Base-by-base conservation (phyloP, 2,888 invertebrate species). In the Apotomis capreana region DNA sequence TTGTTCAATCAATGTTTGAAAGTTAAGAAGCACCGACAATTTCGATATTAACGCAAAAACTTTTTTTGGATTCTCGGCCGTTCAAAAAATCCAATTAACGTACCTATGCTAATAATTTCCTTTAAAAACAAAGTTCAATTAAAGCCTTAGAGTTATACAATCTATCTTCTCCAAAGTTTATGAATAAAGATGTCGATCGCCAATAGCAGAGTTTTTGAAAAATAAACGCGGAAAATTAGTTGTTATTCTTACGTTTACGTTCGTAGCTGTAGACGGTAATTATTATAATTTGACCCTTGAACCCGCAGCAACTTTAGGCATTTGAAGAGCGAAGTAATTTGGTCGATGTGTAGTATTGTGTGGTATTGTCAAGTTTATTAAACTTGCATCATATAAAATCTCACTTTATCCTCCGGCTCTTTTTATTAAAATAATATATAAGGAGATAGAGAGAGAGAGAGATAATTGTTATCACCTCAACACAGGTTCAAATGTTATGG, bases 81-180 rank as follows among this genome's bases (percentile, higher is more conserved):
- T 15, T 36, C 49, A 12, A 68, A 72, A 64, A 69, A 69, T 65
- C 64, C 69, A 73, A 73, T 73, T 69, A 73, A 64, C 46, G 59
- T 74, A 67, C 65, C 52, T 74, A 63, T 58, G 67, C 70, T 59
- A 73, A 73, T 68, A 62, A 68, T 68, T 67, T 73, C 62, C 58
- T 63, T 67, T 37, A 44, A 68, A 63, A 63, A 63, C 62, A 70
- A 74, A 70, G 58, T 68, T 63, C 58, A 63, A 67, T 68, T 59
- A 70, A 73, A 64, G 59, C 37, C 68, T 70, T 67, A 37, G 40
- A 70, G 70, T 70, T 74, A 68, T 52, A 70, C 68, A 68, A 68
- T 74, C 63, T 63, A 74, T 74, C 74, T 70, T 70, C 62, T 68
- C 57, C 61, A 63, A 68, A 74, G 63, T 70, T 68, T 68, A 70